These are phyloP conservation scores for Thaumatotibia leucotreta DNA, from an alignment of 1,140 invertebrate genomes.

Conservation along the genomic window DNA sequence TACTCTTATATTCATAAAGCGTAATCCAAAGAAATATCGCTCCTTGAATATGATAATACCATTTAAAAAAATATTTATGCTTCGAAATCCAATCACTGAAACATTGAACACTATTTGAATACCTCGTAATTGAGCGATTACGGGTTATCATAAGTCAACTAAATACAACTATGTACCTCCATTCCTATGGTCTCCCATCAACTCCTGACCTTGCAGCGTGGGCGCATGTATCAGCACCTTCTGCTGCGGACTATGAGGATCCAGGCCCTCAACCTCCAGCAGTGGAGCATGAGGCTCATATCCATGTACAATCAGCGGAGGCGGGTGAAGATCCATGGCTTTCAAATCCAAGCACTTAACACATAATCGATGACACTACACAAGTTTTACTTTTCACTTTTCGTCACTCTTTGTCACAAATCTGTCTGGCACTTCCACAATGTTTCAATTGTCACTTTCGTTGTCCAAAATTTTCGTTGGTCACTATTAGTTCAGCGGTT, in stretches of 20 bases:
- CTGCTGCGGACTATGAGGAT: conserved; percentile 67
- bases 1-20: no score
- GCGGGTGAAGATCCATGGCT: conserved; percentile 64
- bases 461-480: background rate
- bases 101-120: no score
- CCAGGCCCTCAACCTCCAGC: conserved; percentile 62
- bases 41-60: no score
- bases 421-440: background rate
- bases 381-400: conserved; percentile 21
- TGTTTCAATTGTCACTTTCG: conserved; percentile 24
- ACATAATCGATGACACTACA: background rate
- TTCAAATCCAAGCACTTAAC: conserved; percentile 26
- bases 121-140: no score
- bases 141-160: no score
- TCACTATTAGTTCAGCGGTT: background rate
- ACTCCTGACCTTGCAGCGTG: conserved; percentile 56
- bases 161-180: conserved; percentile 55
- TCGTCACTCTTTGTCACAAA: background rate
- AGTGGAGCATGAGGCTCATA: conserved; percentile 64
- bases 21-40: no score
- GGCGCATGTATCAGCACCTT: conserved; percentile 66
- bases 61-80: no score
- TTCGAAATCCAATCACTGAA: no score
- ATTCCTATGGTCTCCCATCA: conserved; percentile 63
- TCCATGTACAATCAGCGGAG: conserved; percentile 57